A percentile compares a stretch with the other conserved stretches of the same genome.
Conservation (phyloP, 2,888 invertebrate genomes). For the Augochlorella aurata region DNA sequence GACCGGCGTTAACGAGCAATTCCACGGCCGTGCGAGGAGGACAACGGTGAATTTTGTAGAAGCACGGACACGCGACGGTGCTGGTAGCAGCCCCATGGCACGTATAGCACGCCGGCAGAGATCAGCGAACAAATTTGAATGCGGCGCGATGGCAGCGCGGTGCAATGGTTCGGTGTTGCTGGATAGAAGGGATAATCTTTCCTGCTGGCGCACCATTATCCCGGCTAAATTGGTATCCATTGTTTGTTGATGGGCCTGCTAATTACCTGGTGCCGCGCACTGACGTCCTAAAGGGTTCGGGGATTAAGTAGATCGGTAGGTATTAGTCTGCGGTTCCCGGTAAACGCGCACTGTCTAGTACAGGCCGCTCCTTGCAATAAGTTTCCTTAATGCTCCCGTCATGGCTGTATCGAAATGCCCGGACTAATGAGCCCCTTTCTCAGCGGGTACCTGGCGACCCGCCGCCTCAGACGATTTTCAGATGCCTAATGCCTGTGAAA, state of each 20-base stretch:
- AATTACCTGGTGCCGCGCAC: slow-evolving; percentile 70
- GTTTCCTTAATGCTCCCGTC: slow-evolving; percentile 67
- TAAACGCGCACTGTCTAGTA: slow-evolving; percentile 67
- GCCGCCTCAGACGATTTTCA: neutral
- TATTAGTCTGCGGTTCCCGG: slow-evolving; percentile 72
- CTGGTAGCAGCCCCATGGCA: too few species aligned
- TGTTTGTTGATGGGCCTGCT: slow-evolving; percentile 73
- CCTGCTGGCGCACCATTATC: slow-evolving; percentile 64
- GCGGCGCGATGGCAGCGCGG: neutral
- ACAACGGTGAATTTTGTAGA: too few species aligned
- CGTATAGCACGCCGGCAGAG: neutral
- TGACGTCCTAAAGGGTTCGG: slow-evolving; percentile 71
- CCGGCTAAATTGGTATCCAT: slow-evolving; percentile 73
- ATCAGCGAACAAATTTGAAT: neutral
- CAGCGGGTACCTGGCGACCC: neutral
- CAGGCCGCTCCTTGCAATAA: slow-evolving; percentile 66
- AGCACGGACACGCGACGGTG: too few species aligned
- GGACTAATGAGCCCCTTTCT: slow-evolving; percentile 20
- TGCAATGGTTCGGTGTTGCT: neutral
- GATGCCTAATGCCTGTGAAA: slow-evolving; percentile 8
- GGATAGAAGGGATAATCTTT: slow-evolving; percentile 65
- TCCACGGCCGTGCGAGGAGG: too few species aligned
- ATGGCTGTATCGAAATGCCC: slow-evolving; percentile 39
- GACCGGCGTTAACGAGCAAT: too few species aligned
- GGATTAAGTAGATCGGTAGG: slow-evolving; percentile 74